Evolutionary conservation across 2,113 vertebrate genomes (phyloP), one percentile per base, ranked within the genome.

Genomic region (Crotophaga sulcirostris): DNA sequence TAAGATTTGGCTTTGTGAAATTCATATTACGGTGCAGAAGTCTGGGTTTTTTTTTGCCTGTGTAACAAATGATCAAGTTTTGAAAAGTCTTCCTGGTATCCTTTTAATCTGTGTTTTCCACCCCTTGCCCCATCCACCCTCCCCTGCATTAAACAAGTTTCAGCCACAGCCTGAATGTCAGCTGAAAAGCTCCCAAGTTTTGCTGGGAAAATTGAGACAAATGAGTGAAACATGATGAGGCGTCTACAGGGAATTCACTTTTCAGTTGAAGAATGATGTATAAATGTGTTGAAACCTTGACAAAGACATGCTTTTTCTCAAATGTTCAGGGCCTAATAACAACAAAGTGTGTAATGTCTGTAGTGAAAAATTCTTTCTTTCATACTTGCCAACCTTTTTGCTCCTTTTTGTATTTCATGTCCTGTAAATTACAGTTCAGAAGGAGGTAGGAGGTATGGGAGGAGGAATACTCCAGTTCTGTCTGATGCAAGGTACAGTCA

Each of bases 271-370:
- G 74, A 89, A 83, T 84, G 73, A 94, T 75, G 64, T 75, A 87
- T 84, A 73, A 87, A 45, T 87, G 31, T 90, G 69, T 72, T 93
- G 84, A 94, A 91, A 89, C 47, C 44, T 91, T 90, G 87, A 94
- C 92, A 94, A 84, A 91, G 92, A 21, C 7, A 0, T 84, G 60
- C 73, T 93, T 95, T 91, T 93, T 89, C 81, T 95, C 52, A 87
- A 87, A 52, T 56, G 62, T 72, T 75, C 52, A 52, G 66, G 24
- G 62, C 62, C 58, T 87, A 95, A 42, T 92, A 79, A 64, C 64
- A 87, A 28, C 42, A 28, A 72, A 90, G 29, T 58, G 2, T 86
- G 79, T 86, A 90, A 94, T 67, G 82, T 77, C 90, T 94, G 62
- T 58, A 63, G 17, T 83, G 79, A 93, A 90, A 90, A 86, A 67